Percentiles rank a stretch among this genome's conserved stretches.
Conservation (phyloP, 2,113 vertebrate genomes). For the Spea multiplicata region DNA sequence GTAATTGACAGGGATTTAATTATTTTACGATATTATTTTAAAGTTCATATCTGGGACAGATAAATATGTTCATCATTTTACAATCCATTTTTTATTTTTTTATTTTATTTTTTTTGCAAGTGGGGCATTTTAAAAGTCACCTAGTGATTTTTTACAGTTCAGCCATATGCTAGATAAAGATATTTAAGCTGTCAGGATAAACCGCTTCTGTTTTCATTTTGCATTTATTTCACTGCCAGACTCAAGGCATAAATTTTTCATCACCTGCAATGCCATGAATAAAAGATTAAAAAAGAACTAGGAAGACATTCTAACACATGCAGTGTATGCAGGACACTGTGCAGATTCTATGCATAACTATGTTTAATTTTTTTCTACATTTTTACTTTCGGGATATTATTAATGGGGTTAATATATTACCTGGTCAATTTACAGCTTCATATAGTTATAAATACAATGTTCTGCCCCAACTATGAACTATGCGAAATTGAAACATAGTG, state of each 20-base stretch:
- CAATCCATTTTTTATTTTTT: conserved; percentile 53
- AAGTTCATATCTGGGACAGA: conserved; percentile 57
- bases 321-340: conserved; percentile 79
- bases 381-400: conserved; percentile 71
- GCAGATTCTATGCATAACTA: conserved; percentile 84
- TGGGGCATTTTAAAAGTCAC: conserved; percentile 76
- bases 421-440: conserved; percentile 66
- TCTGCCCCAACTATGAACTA: conserved; percentile 57
- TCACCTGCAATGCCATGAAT: conserved; percentile 99
- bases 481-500: background rate
- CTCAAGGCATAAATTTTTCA: conserved; percentile 99
- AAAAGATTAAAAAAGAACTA: conserved; percentile 99
- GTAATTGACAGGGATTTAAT: conserved; percentile 31
- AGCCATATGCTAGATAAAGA: conserved; percentile 98
- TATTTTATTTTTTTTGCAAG: conserved; percentile 62
- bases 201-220: conserved; percentile 99
- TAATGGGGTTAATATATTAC: conserved; percentile 72
- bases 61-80: conserved; percentile 70
- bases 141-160: conserved; percentile 86
- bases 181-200: conserved; percentile 99
- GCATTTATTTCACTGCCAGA: conserved; percentile 99
- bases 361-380: conserved; percentile 78
- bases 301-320: conserved; percentile 91
- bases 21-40: conserved; percentile 56
- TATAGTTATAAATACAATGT: conserved; percentile 60